Conservation (phyloP, 2,888 invertebrate species). For the Limenitis camilla region DNA sequence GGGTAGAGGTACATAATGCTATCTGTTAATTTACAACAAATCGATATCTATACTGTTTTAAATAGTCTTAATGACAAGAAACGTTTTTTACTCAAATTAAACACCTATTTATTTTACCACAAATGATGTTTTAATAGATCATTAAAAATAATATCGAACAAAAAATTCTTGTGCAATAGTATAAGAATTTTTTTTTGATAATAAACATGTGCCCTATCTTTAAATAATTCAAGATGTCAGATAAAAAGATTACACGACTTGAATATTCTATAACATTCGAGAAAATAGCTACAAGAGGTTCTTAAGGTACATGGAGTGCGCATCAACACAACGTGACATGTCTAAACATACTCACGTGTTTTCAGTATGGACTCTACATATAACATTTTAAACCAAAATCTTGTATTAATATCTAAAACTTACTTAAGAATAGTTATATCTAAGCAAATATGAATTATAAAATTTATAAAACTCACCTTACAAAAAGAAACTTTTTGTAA, state of each 20-base stretch:
- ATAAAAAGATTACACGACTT: neutral
- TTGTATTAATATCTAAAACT: too few species aligned
- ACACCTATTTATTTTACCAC: too few species aligned
- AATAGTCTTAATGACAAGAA: too few species aligned
- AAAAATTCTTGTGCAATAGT: conserved; percentile 16
- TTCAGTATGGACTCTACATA: neutral
- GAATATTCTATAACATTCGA: conserved; percentile 5
- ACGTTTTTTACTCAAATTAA: too few species aligned
- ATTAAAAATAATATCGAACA: conserved; percentile 9
- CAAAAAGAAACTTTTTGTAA: conserved; percentile 25
- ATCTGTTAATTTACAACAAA: too few species aligned
- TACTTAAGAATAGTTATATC: neutral
- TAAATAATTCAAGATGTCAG: neutral
- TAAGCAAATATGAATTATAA: neutral
- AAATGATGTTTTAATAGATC: conserved; percentile 15
- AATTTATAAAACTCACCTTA: conserved; percentile 27
- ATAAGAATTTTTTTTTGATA: neutral
- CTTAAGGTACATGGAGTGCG: conserved; percentile 7
- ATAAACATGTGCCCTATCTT: neutral
- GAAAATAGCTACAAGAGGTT: conserved; percentile 6
- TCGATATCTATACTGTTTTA: too few species aligned
- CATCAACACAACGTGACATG: conserved; percentile 20
- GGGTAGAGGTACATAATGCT: too few species aligned
- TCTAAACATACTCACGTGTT: conserved; percentile 20
- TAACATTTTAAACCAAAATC: too few species aligned